Percentiles rank a stretch among this genome's conserved stretches.
phyloP scores from a whole-genome alignment of 2,888 invertebrate species.

The Dorcus hopei region DNA sequence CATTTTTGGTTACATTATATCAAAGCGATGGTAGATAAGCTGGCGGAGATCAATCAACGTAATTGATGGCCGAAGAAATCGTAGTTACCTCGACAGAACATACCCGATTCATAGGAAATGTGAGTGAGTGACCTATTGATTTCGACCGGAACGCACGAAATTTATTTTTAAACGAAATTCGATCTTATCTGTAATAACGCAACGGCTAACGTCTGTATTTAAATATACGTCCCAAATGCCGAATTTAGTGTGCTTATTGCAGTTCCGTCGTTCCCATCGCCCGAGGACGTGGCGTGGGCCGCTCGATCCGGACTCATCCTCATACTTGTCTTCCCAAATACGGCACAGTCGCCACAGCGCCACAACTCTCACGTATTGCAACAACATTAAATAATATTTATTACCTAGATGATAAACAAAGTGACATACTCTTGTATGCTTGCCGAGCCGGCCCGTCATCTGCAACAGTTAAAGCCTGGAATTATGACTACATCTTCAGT shows the following conservation, averaged over 20 bases:
- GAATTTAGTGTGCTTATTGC: constrained; percentile 31
- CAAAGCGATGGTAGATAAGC: neutral
- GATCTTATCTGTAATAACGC: constrained; percentile 23
- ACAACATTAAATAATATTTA: constrained; percentile 44
- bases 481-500: too few relatives aligned
- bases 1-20: neutral
- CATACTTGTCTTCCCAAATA: constrained; percentile 41
- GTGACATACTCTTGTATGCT: constrained; percentile 28
- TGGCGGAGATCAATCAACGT: neutral
- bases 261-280: constrained; percentile 31
- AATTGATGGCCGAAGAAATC: neutral
- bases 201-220: constrained; percentile 22
- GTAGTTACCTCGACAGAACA: neutral
- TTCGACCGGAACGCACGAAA: neutral
- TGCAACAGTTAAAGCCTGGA: too few relatives aligned
- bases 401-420: constrained; percentile 40
- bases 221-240: constrained; percentile 20
- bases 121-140: too few relatives aligned
- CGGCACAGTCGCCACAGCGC: constrained; percentile 36
- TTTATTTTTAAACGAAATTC: constrained; percentile 14
- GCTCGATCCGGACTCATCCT: constrained; percentile 31
- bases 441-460: too few relatives aligned
- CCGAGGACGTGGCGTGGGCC: constrained; percentile 29
- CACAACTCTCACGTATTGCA: constrained; percentile 39
- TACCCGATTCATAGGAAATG: neutral